Conservation (phyloP, 2,888 invertebrate species). For the Diploptera punctata region DNA sequence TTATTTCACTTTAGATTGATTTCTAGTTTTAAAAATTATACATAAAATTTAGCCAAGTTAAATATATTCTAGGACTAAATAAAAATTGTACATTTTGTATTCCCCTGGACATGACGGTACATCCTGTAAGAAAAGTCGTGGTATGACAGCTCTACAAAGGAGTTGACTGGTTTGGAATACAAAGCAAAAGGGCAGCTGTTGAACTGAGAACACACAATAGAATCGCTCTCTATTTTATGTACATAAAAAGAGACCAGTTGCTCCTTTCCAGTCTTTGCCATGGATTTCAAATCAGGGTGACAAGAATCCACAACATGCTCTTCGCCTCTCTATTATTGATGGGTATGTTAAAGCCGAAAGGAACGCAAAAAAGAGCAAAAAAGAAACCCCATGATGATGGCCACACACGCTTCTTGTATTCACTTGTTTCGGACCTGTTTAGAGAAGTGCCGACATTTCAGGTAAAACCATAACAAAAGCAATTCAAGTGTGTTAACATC, state of each 20-base stretch:
- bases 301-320: constrained; percentile 28
- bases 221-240: neutral
- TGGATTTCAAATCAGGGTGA: constrained; percentile 40
- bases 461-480: constrained; percentile 17
- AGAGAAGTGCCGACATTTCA: neutral
- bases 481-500: neutral
- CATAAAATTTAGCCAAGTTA: too few species aligned
- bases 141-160: constrained; percentile 35
- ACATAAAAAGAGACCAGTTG: constrained; percentile 24
- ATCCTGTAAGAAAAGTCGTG: constrained; percentile 34
- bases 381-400: too few species aligned
- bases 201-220: constrained; percentile 11
- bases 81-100: too few species aligned
- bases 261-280: constrained; percentile 32
- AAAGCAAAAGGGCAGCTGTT: constrained; percentile 36
- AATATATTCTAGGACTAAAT: too few species aligned
- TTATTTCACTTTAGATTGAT: too few species aligned
- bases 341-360: constrained; percentile 23
- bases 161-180: constrained; percentile 35
- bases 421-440: neutral
- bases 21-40: too few species aligned
- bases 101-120: constrained; percentile 8
- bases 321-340: constrained; percentile 31
- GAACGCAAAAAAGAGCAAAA: too few species aligned
- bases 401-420: neutral